Evolutionary conservation across 2,113 vertebrate species (phyloP).

Genomic region (Hylia prasina): DNA sequence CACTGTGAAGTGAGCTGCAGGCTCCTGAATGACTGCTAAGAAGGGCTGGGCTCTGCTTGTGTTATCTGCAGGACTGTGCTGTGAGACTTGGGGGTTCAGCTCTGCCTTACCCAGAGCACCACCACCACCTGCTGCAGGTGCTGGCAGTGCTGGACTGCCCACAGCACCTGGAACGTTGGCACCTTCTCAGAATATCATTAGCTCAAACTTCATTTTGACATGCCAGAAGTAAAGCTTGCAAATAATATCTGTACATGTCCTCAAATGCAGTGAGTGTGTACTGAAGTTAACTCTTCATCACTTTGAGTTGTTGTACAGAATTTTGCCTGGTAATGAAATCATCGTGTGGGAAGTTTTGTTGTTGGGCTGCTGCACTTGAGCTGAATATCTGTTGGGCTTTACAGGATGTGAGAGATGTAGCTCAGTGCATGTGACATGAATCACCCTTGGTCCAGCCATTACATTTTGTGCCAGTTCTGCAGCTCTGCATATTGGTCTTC

Average conservation of each 20-base stretch:
- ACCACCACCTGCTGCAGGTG: not conserved
- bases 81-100: rapidly evolving
- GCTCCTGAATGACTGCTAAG: not conserved
- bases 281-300: not conserved
- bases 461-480: not conserved
- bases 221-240: not conserved
- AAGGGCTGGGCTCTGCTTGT: not conserved
- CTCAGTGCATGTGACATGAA: not conserved
- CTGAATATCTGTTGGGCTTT: not conserved
- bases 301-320: not conserved
- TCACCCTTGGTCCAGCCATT: not conserved
- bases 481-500: not conserved
- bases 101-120: not conserved
- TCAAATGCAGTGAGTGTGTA: not conserved
- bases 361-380: not conserved
- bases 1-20: not conserved
- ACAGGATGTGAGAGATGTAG: not conserved
- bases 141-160: not conserved
- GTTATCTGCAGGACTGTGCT: not conserved
- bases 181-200: not conserved
- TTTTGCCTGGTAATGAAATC: not conserved
- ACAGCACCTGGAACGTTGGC: not conserved
- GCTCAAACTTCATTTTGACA: not conserved
- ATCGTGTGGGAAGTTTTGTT: not conserved
- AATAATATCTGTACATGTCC: not conserved